Percentiles rank a stretch among this genome's conserved stretches.
Conservation (phyloP, 2,888 invertebrate species). For the Drosophila cyrtoloma region DNA sequence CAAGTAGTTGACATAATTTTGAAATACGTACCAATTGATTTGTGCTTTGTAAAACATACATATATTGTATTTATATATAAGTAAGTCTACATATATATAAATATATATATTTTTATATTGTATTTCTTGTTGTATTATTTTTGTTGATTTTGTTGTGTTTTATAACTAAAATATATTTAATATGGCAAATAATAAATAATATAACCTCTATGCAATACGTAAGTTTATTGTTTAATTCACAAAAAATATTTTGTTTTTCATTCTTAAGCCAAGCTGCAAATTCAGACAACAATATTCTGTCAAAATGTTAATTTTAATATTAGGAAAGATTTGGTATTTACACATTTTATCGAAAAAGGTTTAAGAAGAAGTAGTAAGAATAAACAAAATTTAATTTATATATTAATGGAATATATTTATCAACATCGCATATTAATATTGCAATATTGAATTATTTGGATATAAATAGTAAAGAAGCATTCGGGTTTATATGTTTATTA, state of each 20-base stretch:
- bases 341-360: not conserved
- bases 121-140: constrained; percentile 37
- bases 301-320: not conserved
- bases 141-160: constrained; percentile 35
- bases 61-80: constrained; percentile 43
- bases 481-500: not conserved
- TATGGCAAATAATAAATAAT: constrained; percentile 51
- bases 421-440: not conserved
- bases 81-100: constrained; percentile 46
- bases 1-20: constrained; percentile 76
- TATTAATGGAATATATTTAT: not conserved
- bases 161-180: constrained; percentile 31
- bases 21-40: constrained; percentile 83
- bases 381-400: not conserved
- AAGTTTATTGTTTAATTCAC: constrained; percentile 26
- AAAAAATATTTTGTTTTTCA: not conserved
- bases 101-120: constrained; percentile 32
- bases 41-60: constrained; percentile 75
- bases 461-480: not conserved
- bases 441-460: not conserved
- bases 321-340: not conserved
- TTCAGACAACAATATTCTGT: not conserved
- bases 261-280: not conserved
- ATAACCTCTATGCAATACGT: constrained; percentile 8
- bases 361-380: not conserved